Base-by-base conservation (phyloP, 2,888 invertebrate genomes). In the Cinara cedri region DNA sequence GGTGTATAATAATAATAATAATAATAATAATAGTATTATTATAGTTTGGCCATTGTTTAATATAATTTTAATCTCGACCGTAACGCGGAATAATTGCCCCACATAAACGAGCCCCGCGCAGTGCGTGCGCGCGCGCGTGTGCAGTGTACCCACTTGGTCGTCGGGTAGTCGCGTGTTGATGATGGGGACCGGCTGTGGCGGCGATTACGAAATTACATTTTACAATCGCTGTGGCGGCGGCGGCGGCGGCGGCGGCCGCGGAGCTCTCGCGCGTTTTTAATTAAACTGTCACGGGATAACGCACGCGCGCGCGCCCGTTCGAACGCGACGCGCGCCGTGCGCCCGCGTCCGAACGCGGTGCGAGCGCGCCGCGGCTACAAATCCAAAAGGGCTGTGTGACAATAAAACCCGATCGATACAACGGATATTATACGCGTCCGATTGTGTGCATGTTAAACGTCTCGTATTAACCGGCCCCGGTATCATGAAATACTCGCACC, bases 261-360 rank as follows among this genome's bases (percentile, higher is more conserved):
- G 34, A 3, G 34, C n/a, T n/a, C 46, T 60, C 60, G 51, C 34
- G 66, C 60, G 66, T 76, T 76, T 76, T 76, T 76, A 76, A 76
- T 76, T 76, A 76, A 76, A 76, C 76, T 76, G 76, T 76, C 76
- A 76, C 76, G 34, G 66, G 72, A 65, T 62, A 74, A 62, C 42
- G 42, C 75, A 14, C 57, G 19, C n/a, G 10, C 71, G 34, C 34
- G 34, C 44, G 11, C 21, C 21, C 34, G 55, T 55, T 42, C 26
- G 54, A n/a, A 19, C 54, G 8, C 54, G 19, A 19, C 51, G 51
- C 34, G 34, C n/a, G n/a, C n/a, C n/a, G n/a, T n/a, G n/a, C n/a
- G n/a, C n/a, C n/a, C n/a, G n/a, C n/a, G n/a, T n/a, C n/a, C n/a
- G n/a, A n/a, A n/a, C n/a, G n/a, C n/a, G n/a, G n/a, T n/a, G n/a